Conservation (phyloP, 2,888 invertebrate genomes). For the Neoaliturus tenellus region DNA sequence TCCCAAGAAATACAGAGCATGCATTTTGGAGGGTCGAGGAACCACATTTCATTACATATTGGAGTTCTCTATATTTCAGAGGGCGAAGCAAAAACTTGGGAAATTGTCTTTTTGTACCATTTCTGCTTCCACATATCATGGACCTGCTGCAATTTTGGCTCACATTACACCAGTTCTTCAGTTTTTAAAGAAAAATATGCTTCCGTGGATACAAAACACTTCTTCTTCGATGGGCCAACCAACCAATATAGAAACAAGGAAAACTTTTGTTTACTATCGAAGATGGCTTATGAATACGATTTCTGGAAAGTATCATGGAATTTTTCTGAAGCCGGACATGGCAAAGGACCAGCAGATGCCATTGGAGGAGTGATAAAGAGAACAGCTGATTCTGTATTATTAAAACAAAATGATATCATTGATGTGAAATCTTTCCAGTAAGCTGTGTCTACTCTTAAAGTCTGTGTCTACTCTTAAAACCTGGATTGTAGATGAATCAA, state of each 20-base stretch:
- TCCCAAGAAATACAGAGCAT: slow-evolving; percentile 3
- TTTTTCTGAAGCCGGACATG: slow-evolving; percentile 1
- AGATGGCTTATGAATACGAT: not conserved
- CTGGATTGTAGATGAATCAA: too few species aligned
- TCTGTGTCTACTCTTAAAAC: too few species aligned
- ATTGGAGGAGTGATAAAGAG: slow-evolving; percentile 8
- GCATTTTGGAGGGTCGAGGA: not conserved
- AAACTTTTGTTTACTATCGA: not conserved
- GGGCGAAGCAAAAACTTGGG: not conserved
- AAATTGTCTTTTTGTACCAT: not conserved
- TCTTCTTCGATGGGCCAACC: not conserved
- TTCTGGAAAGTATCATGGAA: slow-evolving; percentile 15
- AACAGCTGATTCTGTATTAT: not conserved
- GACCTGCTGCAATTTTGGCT: slow-evolving; percentile 16
- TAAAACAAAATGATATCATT: not conserved
- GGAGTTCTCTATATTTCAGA: slow-evolving; percentile 4
- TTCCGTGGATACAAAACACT: not conserved
- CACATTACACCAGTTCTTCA: not conserved
- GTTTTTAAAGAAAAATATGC: not conserved
- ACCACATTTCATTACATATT: slow-evolving; percentile 20
- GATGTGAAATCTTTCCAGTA: not conserved
- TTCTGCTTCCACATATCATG: not conserved
- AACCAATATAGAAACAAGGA: slow-evolving; percentile 20
- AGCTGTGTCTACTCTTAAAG: not conserved
- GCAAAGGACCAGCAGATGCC: not conserved